A percentile compares a stretch with the other conserved stretches of the same genome.
These are phyloP conservation scores for Crocidura indochinensis DNA, from an alignment of 2,797 vertebrate species.

Conservation along the genomic window DNA sequence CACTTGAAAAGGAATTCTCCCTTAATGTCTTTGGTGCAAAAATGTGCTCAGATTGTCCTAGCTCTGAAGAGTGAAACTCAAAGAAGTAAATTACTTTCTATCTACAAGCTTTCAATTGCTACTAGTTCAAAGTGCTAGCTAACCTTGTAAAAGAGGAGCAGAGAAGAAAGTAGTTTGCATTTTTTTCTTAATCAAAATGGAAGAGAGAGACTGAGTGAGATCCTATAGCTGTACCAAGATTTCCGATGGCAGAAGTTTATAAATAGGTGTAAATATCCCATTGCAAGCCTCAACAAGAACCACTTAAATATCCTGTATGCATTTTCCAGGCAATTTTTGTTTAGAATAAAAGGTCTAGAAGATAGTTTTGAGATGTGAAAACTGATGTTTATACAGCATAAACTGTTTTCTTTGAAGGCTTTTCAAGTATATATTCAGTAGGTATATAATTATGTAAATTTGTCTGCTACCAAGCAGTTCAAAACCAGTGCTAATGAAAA, in stretches of 20 bases:
- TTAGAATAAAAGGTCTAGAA: constrained; percentile 79
- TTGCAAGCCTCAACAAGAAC: constrained; percentile 70
- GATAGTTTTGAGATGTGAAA: constrained; percentile 81
- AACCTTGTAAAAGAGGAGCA: constrained; percentile 52
- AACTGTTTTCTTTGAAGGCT: constrained; percentile 82
- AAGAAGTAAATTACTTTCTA: constrained; percentile 81
- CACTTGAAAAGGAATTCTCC: constrained; percentile 85
- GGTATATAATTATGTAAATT: constrained; percentile 73
- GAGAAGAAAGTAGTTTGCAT: constrained; percentile 69
- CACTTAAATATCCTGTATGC: constrained; percentile 72
- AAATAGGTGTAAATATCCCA: constrained; percentile 76
- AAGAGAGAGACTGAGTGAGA: constrained; percentile 69
- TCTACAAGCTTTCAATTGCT: constrained; percentile 75
- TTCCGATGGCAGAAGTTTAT: constrained; percentile 78
- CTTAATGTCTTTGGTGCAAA: constrained; percentile 85
- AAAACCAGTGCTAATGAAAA: constrained; percentile 65
- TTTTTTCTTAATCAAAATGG: constrained; percentile 79
- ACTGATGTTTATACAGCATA: constrained; percentile 79
- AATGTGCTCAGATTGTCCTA: constrained; percentile 83
- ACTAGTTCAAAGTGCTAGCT: constrained; percentile 65
- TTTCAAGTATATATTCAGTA: constrained; percentile 76
- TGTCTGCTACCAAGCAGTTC: constrained; percentile 53
- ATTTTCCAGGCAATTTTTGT: constrained; percentile 81
- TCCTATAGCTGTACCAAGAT: constrained; percentile 29
- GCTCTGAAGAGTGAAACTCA: constrained; percentile 72